Conservation (phyloP, 2,888 invertebrate genomes). For the Dolichomitus sp. region DNA sequence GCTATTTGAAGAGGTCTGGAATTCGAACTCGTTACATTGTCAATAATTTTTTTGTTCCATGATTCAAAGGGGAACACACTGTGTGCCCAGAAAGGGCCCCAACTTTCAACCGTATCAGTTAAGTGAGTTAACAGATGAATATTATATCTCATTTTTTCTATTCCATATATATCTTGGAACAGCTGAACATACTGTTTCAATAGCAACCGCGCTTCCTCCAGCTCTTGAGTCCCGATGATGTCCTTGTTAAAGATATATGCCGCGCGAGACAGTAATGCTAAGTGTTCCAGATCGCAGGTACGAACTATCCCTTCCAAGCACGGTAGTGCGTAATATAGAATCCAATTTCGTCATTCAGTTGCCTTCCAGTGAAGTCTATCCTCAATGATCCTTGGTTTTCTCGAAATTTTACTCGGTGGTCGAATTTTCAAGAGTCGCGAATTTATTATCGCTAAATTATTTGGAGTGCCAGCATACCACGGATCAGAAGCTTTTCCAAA, state of each 20-base stretch:
- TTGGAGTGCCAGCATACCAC: conserved; percentile 15
- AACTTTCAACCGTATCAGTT: conserved; percentile 45
- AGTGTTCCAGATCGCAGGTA: conserved; percentile 15
- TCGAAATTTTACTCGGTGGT: conserved; percentile 46
- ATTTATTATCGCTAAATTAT: conserved; percentile 11
- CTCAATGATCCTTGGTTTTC: conserved; percentile 25
- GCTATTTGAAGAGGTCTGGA: conserved; percentile 46
- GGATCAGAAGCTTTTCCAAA: neutral
- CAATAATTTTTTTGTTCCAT: conserved; percentile 55
- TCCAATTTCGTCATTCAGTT: too few relatives aligned
- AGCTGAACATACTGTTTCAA: conserved; percentile 18
- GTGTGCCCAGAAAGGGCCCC: conserved; percentile 54
- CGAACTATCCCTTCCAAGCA: conserved; percentile 37
- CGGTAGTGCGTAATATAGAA: conserved; percentile 15
- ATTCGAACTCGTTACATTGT: conserved; percentile 41
- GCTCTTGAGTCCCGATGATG: conserved; percentile 6
- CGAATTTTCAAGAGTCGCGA: conserved; percentile 40
- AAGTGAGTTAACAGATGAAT: conserved; percentile 51
- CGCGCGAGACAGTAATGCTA: conserved; percentile 40
- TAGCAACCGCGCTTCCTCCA: conserved; percentile 12
- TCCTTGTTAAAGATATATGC: conserved; percentile 37
- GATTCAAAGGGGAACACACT: conserved; percentile 53
- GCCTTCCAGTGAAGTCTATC: conserved; percentile 44
- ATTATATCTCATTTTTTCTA: too few relatives aligned
- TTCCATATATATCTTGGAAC: too few relatives aligned